phyloP scores from a whole-genome alignment of 2,113 vertebrate species.

The Sceloporus undulatus region DNA sequence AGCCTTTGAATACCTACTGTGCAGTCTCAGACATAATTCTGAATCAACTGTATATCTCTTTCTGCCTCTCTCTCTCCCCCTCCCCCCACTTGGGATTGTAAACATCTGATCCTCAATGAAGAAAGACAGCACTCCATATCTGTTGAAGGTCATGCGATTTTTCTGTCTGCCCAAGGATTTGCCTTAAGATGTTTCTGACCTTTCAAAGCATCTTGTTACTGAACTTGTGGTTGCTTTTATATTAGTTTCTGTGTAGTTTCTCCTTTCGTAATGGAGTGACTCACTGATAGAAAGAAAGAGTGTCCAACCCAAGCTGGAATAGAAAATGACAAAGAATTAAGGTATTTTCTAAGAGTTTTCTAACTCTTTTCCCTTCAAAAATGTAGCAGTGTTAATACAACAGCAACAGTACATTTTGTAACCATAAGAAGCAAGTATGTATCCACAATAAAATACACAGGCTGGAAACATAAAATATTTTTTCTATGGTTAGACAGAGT shows the following conservation, averaged over 20 bases:
- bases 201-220: constrained; percentile 72
- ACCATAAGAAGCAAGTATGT: neutral
- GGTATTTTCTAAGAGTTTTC: neutral
- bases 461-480: neutral
- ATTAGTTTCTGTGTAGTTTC: constrained; percentile 16
- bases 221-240: constrained; percentile 13
- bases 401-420: neutral
- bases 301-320: neutral
- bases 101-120: constrained; percentile 68
- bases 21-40: fast-evolving
- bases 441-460: neutral
- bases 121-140: constrained; percentile 70
- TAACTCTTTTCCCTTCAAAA: neutral
- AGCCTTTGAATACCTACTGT: neutral
- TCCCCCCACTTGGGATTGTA: constrained; percentile 55
- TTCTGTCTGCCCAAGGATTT: constrained; percentile 68
- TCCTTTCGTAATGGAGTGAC: constrained; percentile 53
- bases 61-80: constrained; percentile 10
- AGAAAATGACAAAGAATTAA: neutral
- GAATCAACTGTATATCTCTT: constrained; percentile 1
- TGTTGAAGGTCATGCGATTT: constrained; percentile 64
- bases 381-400: neutral
- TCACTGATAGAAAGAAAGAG: constrained; percentile 47
- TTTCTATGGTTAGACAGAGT: neutral
- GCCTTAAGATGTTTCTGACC: constrained; percentile 79